Percentiles rank a stretch among this genome's conserved stretches.
Conservation (phyloP, 2,888 invertebrate genomes). For the Lasius fuliginosus region DNA sequence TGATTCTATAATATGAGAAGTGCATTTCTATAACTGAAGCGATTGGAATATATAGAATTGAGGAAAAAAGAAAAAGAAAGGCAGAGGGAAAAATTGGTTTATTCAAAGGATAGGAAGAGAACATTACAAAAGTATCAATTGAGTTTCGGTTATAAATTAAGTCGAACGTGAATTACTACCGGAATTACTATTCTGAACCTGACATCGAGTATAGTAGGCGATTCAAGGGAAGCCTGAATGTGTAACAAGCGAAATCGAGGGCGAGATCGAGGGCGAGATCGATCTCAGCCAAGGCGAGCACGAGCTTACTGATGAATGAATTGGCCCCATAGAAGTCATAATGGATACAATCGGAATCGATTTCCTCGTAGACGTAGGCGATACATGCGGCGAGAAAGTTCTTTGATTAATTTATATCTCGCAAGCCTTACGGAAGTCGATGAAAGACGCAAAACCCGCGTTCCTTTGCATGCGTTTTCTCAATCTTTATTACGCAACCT, state of each 20-base stretch:
- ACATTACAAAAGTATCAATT: conserved; percentile 6
- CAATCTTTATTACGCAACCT: conserved; percentile 33
- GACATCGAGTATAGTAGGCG: neutral
- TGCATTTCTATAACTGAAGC: conserved; percentile 10
- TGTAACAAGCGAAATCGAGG: conserved; percentile 40
- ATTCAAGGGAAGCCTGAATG: conserved; percentile 12
- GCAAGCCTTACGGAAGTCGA: conserved; percentile 46
- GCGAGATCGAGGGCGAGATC: conserved; percentile 50
- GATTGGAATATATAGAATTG: neutral
- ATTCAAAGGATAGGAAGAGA: neutral
- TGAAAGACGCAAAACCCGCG: conserved; percentile 23
- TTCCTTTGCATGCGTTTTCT: conserved; percentile 36
- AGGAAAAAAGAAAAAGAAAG: neutral
- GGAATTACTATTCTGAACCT: conserved; percentile 7
- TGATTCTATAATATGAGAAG: neutral
- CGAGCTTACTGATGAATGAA: conserved; percentile 35
- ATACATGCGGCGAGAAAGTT: conserved; percentile 9
- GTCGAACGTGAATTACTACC: conserved; percentile 57
- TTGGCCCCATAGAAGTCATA: conserved; percentile 11
- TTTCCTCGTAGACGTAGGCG: conserved; percentile 13
- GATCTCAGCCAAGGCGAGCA: conserved; percentile 47
- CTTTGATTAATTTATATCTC: conserved; percentile 39
- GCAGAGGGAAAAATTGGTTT: neutral
- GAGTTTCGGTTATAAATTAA: conserved; percentile 37
- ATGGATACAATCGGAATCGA: conserved; percentile 32